Conservation (phyloP, 2,888 invertebrate species). For the Heteromyza rotundicornis region DNA sequence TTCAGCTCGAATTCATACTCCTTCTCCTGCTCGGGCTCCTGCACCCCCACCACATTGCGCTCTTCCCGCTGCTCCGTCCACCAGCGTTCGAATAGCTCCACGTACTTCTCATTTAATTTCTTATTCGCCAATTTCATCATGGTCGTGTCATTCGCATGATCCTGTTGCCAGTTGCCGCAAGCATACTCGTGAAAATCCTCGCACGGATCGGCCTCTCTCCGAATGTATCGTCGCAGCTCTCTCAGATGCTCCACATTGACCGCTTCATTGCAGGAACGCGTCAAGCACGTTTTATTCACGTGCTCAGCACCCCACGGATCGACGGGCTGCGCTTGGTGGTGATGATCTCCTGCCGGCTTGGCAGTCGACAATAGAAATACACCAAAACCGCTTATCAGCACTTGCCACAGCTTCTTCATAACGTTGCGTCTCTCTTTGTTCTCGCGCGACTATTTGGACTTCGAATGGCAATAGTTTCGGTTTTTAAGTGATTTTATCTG, state of each 20-base stretch:
- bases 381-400: background rate
- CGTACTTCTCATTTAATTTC: conserved; percentile 39
- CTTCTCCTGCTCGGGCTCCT: background rate
- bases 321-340: background rate
- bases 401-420: background rate
- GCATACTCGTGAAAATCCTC: conserved; percentile 47
- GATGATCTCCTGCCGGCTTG: background rate
- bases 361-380: conserved; percentile 20
- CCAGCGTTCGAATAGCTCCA: conserved; percentile 36
- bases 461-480: background rate
- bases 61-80: background rate
- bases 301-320: conserved; percentile 29
- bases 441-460: too few species aligned
- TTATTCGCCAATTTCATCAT: conserved; percentile 43
- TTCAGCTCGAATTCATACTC: conserved; percentile 14
- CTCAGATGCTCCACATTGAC: conserved; percentile 42
- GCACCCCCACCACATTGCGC: too few species aligned
- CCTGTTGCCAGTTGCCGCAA: conserved; percentile 45
- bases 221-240: conserved; percentile 38
- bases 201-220: conserved; percentile 41
- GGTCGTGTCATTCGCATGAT: conserved; percentile 31
- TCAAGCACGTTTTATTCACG: conserved; percentile 39
- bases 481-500: background rate
- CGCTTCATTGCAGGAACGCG: conserved; percentile 34
- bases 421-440: background rate